Evolutionary conservation across 2,888 invertebrate species (phyloP).

Genomic region (Morinoia aosen): DNA sequence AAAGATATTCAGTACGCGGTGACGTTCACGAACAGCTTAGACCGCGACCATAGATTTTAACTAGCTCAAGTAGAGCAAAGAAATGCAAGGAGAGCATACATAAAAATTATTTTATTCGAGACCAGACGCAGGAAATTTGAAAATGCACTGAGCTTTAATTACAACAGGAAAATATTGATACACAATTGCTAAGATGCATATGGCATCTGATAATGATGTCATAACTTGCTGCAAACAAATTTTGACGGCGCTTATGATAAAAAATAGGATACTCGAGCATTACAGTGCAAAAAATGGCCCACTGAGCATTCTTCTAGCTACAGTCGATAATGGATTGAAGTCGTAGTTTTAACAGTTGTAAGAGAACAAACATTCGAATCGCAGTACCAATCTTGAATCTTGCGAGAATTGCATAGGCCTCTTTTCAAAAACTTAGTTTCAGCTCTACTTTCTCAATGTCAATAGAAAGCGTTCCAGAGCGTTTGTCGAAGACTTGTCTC

Average conservation of each 20-base stretch:
- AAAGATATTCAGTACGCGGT: background rate
- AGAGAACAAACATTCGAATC: background rate
- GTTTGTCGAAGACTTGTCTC: conserved; percentile 39
- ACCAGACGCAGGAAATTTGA: background rate
- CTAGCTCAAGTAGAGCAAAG: background rate
- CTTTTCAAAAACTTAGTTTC: background rate
- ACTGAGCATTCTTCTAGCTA: background rate
- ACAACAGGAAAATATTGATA: background rate
- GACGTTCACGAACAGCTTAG: background rate
- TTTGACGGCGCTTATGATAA: background rate
- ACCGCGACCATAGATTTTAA: background rate
- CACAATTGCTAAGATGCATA: background rate
- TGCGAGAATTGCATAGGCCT: background rate
- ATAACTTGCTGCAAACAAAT: background rate
- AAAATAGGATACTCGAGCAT: background rate
- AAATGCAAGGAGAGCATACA: background rate
- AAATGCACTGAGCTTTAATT: background rate
- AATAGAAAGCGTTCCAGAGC: background rate
- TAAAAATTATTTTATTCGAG: background rate
- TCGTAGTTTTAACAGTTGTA: background rate
- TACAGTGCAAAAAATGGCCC: background rate
- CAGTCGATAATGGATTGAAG: background rate
- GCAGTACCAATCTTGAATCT: background rate
- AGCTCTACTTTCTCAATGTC: background rate
- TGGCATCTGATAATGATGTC: background rate